phyloP scores from a whole-genome alignment of 2,888 invertebrate genomes.

The Chironomus tentans region DNA sequence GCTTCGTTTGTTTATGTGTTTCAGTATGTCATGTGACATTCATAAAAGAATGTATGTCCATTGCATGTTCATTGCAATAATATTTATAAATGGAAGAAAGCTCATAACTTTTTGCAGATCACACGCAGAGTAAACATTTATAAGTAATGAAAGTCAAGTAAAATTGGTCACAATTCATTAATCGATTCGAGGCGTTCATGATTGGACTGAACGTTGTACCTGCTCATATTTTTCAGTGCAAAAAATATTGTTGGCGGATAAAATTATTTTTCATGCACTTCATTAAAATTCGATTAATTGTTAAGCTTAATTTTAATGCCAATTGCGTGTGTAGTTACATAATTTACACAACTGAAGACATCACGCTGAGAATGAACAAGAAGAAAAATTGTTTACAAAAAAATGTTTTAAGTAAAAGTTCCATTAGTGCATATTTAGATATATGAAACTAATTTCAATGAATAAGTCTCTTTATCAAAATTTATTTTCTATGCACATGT shows the following conservation, averaged over 20 bases:
- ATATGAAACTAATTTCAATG: too few species aligned
- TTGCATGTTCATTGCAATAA: neutral
- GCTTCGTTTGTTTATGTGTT: too few species aligned
- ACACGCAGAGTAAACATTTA: neutral
- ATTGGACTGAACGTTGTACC: neutral
- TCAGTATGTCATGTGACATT: too few species aligned
- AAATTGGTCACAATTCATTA: neutral
- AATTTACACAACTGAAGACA: too few species aligned
- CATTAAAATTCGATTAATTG: neutral
- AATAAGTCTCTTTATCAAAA: too few species aligned
- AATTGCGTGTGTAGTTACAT: too few species aligned
- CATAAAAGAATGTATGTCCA: neutral
- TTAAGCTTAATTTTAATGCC: too few species aligned
- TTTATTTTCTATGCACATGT: too few species aligned
- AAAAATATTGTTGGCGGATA: neutral
- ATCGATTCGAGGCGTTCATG: neutral
- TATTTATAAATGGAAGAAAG: neutral
- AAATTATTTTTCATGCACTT: neutral
- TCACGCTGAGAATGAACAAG: too few species aligned
- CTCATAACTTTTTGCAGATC: neutral
- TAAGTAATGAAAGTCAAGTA: neutral
- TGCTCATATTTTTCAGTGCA: neutral
- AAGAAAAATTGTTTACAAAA: too few species aligned
- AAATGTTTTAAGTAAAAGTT: too few species aligned
- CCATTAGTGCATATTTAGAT: too few species aligned